Evolutionary conservation across 2,797 vertebrate genomes (phyloP), one percentile per base, ranked within the genome.

Genomic region (Hippopotamyrus pictus): DNA sequence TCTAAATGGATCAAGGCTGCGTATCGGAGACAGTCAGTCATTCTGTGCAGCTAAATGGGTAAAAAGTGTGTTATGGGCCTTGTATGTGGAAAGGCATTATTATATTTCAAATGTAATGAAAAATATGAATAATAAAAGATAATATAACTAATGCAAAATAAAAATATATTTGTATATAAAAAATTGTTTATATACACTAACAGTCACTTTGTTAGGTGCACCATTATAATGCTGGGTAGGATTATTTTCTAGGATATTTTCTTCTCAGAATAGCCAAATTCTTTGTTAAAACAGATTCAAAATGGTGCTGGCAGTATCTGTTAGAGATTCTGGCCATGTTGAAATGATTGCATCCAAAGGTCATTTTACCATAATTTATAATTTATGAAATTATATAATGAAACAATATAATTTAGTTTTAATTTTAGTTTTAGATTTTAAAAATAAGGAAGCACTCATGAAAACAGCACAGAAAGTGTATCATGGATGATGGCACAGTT

Each of bases 1-100:
- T 96, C 95, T 96, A 96, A 96, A 96, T 94, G 95, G 95, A 96
- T 95, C 94, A 95, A 94, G 93, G 91, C 93, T 93, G 93, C 93
- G 95, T 96, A 95, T 96, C 94, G 91, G 93, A 90, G 94, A 93
- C 93, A 94, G 92, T 92, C 92, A 93, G 94, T 94, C 93, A 94
- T 95, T 94, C 93, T 94, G 92, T 93, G 90, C 93, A 91, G 91
- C 93, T 93, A 93, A 90, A 93, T 93, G 92, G 92, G 90, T 37
- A 92, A 92, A 90, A 91, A 93, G 92, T 48, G 83, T 73, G 90
- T 92, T 90, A 46, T 92, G 91, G 90, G 93, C 92, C 91, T 91
- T 92, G 91, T 88, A 53, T 85, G 90, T 91, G 92, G 91, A 92
- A 91, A 41, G 89, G 50, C 91, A 89, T 91, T 90, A 85, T 22